A percentile compares a stretch with the other conserved stretches of the same genome.
These are phyloP conservation scores for Littorina saxatilis DNA, from an alignment of 1,140 invertebrate species.

Conservation along the genomic window DNA sequence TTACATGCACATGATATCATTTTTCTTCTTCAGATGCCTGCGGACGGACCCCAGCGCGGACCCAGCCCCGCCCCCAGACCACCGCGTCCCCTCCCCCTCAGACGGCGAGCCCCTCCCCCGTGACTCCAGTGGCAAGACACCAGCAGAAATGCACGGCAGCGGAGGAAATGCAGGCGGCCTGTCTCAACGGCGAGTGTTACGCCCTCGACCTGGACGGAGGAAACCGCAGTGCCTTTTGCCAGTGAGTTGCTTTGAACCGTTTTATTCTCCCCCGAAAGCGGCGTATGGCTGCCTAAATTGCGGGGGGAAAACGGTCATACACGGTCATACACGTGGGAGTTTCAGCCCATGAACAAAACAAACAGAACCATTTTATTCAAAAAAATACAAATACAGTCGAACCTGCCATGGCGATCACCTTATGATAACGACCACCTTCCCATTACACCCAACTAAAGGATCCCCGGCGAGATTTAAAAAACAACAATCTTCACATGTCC, in stretches of 20 bases:
- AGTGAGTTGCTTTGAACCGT: constrained; percentile 26
- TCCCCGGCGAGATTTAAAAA: too few species aligned
- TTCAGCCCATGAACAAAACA: too few species aligned
- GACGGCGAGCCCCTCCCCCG: constrained; percentile 8
- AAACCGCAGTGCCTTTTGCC: constrained; percentile 40
- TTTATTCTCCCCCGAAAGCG: too few species aligned
- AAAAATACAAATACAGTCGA: too few species aligned
- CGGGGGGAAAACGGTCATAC: neutral
- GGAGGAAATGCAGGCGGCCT: constrained; percentile 28
- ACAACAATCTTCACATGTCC: too few species aligned
- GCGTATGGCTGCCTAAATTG: too few species aligned
- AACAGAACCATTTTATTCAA: neutral
- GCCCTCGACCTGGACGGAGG: constrained; percentile 28
- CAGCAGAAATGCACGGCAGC: constrained; percentile 34
- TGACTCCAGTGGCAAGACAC: constrained; percentile 6
- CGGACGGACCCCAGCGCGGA: constrained; percentile 38
- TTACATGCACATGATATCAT: too few species aligned
- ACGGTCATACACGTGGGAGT: too few species aligned
- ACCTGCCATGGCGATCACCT: too few species aligned
- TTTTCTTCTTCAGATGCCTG: constrained; percentile 37
- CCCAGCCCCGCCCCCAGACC: constrained; percentile 30
- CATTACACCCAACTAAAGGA: too few species aligned
- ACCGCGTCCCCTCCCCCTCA: constrained; percentile 13
- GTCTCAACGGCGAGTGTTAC: constrained; percentile 40
- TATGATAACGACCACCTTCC: too few species aligned